A percentile compares a stretch with the other conserved stretches of the same genome.
Evolutionary conservation across 2,797 vertebrate species (phyloP).

Genomic region (Ptychadena robeensis): DNA sequence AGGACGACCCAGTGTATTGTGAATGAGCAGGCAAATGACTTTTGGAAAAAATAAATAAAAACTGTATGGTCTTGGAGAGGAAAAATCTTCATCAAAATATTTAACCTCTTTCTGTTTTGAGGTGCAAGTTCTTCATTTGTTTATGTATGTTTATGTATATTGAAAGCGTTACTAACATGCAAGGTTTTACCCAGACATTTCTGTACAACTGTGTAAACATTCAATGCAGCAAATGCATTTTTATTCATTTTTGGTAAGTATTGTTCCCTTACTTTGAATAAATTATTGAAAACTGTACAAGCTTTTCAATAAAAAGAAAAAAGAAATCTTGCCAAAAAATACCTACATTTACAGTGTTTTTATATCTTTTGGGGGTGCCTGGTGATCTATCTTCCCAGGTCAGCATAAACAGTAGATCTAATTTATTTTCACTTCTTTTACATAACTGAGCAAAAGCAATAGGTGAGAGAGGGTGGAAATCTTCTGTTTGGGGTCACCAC

Average conservation of each 20-base stretch:
- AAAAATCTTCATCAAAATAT: constrained; percentile 13
- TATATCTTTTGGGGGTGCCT: background rate
- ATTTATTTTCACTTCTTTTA: no score
- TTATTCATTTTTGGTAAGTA: constrained; percentile 49
- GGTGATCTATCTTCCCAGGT: background rate
- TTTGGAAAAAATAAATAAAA: constrained; percentile 17
- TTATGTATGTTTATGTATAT: constrained; percentile 66
- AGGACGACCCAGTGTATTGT: constrained; percentile 31
- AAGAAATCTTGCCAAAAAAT: constrained; percentile 39
- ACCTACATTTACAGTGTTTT: constrained; percentile 41
- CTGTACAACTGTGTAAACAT: constrained; percentile 74
- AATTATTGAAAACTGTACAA: constrained; percentile 48
- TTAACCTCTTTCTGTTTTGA: constrained; percentile 51
- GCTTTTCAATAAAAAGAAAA: constrained; percentile 59
- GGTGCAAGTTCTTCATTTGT: constrained; percentile 63
- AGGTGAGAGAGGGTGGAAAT: no score
- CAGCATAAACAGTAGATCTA: background rate
- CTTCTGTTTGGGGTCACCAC: no score
- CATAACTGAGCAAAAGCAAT: no score
- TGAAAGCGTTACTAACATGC: constrained; percentile 64
- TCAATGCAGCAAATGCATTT: constrained; percentile 65
- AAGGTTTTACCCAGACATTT: constrained; percentile 59
- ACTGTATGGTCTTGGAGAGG: constrained; percentile 41
- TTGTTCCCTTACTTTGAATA: constrained; percentile 26
- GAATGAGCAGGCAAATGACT: constrained; percentile 11